Base-by-base conservation (phyloP, 2,888 invertebrate species). In the Epinotia brunnichana region DNA sequence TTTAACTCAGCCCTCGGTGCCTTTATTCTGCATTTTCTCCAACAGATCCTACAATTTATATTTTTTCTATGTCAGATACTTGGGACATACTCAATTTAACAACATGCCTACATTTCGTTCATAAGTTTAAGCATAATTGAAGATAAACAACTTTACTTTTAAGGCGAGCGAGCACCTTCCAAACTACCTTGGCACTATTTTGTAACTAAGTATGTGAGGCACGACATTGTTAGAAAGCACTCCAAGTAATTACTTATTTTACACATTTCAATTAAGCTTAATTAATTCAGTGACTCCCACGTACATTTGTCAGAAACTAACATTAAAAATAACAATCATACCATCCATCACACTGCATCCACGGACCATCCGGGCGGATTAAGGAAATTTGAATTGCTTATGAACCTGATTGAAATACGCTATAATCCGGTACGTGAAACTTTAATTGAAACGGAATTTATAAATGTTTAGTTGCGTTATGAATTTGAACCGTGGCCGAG, bases 321-420 rank as follows among this genome's bases (percentile, higher is more conserved):
- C 75, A 76, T 77, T 76, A 74, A 73, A 77, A 76, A 78, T 78
- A 75, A 73, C 73, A 73, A 73, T 73, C 62, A 69, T 41, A 63
- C 72, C 62, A 73, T 73, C 68, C 73, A 73, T 73, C 73, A 69
- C 29, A 44, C 57, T 51, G 66, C 61, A 70, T 62, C 69, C 62
- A 48, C 9, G 60, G 19, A 48, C 62, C 69, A 69, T 68, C 84
- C 82, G 82, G 85, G 80, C 82, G 87, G 90, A 91, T 90, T 91
- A 91, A 88, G 87, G 82, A 79, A 88, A 90, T 91, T 90, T 88
- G 89, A 90, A 91, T 90, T 89, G 88, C 87, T 91, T 89, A 90
- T 91, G 88, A 89, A 83, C 80, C 81, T 90, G 90, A 91, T 90
- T 90, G 91, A 90, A 90, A 87, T 89, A 70, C 48, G 61, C 66